phyloP scores from a whole-genome alignment of 1,140 invertebrate genomes.

The Drosophila suzukii region DNA sequence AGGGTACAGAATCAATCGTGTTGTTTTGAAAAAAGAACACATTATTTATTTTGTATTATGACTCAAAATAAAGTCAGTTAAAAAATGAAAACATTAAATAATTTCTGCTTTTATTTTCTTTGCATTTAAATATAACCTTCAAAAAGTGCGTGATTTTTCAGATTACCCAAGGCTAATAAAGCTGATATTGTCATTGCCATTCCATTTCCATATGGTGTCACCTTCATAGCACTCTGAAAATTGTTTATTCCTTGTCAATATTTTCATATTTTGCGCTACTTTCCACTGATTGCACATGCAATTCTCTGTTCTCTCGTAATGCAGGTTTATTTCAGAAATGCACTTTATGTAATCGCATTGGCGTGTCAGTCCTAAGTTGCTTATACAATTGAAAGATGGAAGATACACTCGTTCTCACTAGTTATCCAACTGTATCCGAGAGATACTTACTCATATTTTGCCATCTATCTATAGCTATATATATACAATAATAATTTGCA shows the following conservation, averaged over 20 bases:
- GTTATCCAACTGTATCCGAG: slow-evolving; percentile 43
- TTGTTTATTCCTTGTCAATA: slow-evolving; percentile 42
- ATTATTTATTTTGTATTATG: too few relatives aligned
- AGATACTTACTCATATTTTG: slow-evolving; percentile 16
- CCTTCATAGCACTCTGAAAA: slow-evolving; percentile 10
- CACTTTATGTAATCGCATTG: slow-evolving; percentile 34
- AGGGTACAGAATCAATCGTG: too few relatives aligned
- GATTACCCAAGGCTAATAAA: slow-evolving; percentile 11
- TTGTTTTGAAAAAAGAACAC: neutral
- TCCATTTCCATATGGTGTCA: slow-evolving; percentile 21
- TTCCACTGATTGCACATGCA: slow-evolving; percentile 41
- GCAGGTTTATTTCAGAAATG: slow-evolving; percentile 19
- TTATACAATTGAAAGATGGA: slow-evolving; percentile 36
- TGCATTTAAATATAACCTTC: neutral
- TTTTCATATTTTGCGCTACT: slow-evolving; percentile 29
- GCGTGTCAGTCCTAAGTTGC: slow-evolving; percentile 53
- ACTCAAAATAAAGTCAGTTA: too few relatives aligned
- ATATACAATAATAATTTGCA: slow-evolving; percentile 58
- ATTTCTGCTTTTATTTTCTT: neutral
- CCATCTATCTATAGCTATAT: slow-evolving; percentile 17
- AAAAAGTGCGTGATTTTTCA: neutral
- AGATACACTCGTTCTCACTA: slow-evolving; percentile 27
- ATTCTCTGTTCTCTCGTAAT: slow-evolving; percentile 40
- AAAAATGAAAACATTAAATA: neutral
- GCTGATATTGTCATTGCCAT: slow-evolving; percentile 25